Conservation (phyloP, 2,888 invertebrate species). For the Axea sp. region DNA sequence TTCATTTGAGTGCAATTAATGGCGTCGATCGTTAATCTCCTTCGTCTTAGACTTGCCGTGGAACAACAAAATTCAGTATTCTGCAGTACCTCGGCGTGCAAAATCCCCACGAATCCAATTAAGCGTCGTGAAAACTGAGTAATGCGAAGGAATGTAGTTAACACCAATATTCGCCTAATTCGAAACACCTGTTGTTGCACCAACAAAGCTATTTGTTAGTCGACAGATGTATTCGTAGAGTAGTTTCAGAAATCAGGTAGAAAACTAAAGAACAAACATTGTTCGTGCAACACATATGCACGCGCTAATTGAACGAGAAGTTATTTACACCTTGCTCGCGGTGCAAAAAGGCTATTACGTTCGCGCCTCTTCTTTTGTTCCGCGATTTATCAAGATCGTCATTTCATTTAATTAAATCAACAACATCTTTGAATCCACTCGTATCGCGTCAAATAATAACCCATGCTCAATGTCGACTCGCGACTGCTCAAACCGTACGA, state of each 20-base stretch:
- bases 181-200: slow-evolving; percentile 50
- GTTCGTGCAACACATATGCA: no score
- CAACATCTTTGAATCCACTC: no score
- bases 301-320: slow-evolving; percentile 17
- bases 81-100: neutral
- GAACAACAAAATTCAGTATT: slow-evolving; percentile 11
- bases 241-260: slow-evolving; percentile 24
- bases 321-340: slow-evolving; percentile 1
- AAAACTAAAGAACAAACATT: slow-evolving; percentile 31
- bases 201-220: slow-evolving; percentile 47
- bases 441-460: no score
- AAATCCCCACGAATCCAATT: slow-evolving; percentile 35
- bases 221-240: slow-evolving; percentile 34
- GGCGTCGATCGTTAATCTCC: slow-evolving; percentile 22
- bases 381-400: neutral
- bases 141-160: slow-evolving; percentile 29
- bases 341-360: neutral
- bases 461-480: no score
- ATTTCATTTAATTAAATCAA: slow-evolving; percentile 15
- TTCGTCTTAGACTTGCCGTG: slow-evolving; percentile 10
- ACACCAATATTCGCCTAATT: slow-evolving; percentile 44
- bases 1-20: slow-evolving; percentile 11
- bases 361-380: neutral
- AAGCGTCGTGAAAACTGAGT: slow-evolving; percentile 29
- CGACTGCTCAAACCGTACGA: no score